Conservation (phyloP, 2,797 vertebrate species). For the Psittacula echo region DNA sequence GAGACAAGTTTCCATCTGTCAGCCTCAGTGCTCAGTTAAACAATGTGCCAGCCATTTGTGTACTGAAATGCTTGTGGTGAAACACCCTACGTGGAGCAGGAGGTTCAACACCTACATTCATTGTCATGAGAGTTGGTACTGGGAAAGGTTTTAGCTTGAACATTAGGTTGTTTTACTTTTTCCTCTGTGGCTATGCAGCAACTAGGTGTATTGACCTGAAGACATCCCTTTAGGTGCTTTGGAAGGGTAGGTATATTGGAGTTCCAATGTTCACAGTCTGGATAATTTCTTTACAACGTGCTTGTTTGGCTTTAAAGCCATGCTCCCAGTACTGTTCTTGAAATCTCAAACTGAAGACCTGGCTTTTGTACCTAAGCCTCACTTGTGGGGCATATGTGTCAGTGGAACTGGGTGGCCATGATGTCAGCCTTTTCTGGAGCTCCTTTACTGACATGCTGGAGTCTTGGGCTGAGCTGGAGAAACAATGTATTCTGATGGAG, state of each 20-base stretch:
- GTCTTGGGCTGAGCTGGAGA: neutral
- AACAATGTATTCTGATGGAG: neutral
- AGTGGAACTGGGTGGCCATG: neutral
- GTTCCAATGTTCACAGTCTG: neutral
- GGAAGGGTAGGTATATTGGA: neutral
- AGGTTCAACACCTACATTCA: neutral
- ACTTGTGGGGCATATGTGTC: neutral
- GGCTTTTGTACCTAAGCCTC: neutral
- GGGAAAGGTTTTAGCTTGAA: neutral
- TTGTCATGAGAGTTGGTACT: neutral
- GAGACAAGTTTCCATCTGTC: neutral
- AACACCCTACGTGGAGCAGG: neutral
- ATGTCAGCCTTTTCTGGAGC: neutral
- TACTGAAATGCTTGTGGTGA: neutral
- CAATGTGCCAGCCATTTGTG: neutral
- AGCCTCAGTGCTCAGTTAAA: neutral
- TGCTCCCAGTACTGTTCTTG: neutral
- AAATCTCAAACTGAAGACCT: neutral
- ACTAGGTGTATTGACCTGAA: neutral
- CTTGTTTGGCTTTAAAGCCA: neutral
- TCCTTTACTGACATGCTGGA: neutral
- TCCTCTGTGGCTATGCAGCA: neutral
- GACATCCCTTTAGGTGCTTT: neutral
- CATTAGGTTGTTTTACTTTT: neutral
- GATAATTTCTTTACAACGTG: neutral